These are phyloP conservation scores for Morus bassanus DNA, from an alignment of 2,797 vertebrate species.

Conservation along the genomic window DNA sequence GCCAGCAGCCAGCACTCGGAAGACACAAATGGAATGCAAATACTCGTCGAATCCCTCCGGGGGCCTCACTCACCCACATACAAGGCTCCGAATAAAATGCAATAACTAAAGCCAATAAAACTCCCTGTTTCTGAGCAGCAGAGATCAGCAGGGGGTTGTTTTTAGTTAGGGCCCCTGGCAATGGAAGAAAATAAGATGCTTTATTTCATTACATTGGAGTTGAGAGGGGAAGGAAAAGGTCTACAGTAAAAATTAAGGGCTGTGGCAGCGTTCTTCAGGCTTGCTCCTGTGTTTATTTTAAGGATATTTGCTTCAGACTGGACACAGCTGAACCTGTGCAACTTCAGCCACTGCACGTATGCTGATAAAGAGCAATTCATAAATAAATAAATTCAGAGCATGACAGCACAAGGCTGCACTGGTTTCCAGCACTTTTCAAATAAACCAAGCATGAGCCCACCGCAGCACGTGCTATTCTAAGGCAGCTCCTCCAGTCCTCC, in stretches of 20 bases:
- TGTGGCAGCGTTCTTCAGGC: neutral
- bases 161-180: slow-evolving; percentile 61
- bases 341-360: neutral
- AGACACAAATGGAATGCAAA: slow-evolving; percentile 61
- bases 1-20: slow-evolving; percentile 14
- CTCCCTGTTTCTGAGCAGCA: slow-evolving; percentile 58
- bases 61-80: slow-evolving; percentile 61
- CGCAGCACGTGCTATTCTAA: neutral
- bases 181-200: slow-evolving; percentile 63
- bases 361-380: neutral
- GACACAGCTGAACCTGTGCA: neutral
- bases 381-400: neutral
- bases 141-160: slow-evolving; percentile 60
- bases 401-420: neutral
- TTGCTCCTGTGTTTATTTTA: neutral
- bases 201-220: slow-evolving; percentile 57
- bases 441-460: neutral
- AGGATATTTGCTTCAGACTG: neutral
- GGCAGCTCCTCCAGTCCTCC: neutral
- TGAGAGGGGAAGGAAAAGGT: slow-evolving; percentile 36
- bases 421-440: neutral
- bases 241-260: slow-evolving; percentile 45
- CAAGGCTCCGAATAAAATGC: slow-evolving; percentile 62
- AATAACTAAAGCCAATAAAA: slow-evolving; percentile 72
- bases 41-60: slow-evolving; percentile 23